These are phyloP conservation scores for Atrichornis clamosus DNA, from an alignment of 2,113 vertebrate species.

Conservation along the genomic window DNA sequence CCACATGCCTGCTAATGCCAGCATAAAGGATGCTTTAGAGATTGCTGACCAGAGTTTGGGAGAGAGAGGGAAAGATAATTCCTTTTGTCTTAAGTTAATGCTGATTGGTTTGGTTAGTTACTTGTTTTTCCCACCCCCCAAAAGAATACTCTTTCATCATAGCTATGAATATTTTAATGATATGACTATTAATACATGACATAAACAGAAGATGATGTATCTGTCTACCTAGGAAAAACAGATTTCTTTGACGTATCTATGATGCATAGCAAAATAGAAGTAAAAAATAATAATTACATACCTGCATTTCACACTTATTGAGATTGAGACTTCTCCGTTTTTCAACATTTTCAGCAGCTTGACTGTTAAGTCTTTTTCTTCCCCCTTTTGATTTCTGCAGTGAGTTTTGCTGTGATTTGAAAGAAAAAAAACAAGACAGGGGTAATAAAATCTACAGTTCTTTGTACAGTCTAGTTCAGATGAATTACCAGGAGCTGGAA, in stretches of 20 bases:
- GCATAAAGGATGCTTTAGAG: not conserved
- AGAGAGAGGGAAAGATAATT: not conserved
- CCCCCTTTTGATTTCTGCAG: conserved; percentile 81
- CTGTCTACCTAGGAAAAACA: not conserved
- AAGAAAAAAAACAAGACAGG: not conserved
- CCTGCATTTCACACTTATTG: conserved; percentile 75
- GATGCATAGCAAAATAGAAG: not conserved
- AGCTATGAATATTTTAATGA: not conserved
- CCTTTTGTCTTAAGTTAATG: not conserved
- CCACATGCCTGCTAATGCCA: not conserved
- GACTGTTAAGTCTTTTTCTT: conserved; percentile 86
- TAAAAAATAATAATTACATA: not conserved
- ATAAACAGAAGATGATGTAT: not conserved
- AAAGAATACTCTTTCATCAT: not conserved
- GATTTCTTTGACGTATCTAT: not conserved
- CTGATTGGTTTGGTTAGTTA: not conserved
- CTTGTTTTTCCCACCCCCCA: not conserved
- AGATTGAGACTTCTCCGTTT: conserved; percentile 79
- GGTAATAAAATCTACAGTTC: not conserved
- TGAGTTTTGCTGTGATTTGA: conserved; percentile 69
- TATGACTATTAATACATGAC: not conserved
- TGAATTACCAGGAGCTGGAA: not conserved
- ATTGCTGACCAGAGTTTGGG: not conserved
- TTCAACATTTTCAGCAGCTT: conserved; percentile 83
- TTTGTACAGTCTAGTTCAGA: not conserved